Conservation (phyloP, 2,888 invertebrate genomes). For the Caenorhabditis sinica region DNA sequence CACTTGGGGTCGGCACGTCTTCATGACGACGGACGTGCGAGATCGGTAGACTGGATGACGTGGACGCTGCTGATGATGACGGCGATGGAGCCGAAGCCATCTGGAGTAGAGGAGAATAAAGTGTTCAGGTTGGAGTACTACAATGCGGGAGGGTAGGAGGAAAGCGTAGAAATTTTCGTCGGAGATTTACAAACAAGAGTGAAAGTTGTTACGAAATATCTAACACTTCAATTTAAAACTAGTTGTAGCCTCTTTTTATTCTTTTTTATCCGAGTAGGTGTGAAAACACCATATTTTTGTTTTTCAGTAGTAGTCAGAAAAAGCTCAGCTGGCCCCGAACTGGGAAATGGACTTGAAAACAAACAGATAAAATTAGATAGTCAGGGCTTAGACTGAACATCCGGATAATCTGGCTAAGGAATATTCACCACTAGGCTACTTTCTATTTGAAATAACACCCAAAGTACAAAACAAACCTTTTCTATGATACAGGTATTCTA, state of each 20-base stretch:
- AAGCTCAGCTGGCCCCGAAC: neutral
- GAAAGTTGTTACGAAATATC: constrained; percentile 27
- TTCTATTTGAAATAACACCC: neutral
- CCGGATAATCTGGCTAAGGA: too few relatives aligned
- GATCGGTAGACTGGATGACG: constrained; percentile 26
- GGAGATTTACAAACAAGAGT: neutral
- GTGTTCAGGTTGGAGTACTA: neutral
- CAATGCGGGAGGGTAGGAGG: constrained; percentile 5
- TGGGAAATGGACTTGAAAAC: too few relatives aligned
- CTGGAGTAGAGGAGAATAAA: constrained; percentile 1
- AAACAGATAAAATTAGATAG: neutral
- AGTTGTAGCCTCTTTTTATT: too few relatives aligned
- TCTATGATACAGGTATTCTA: constrained; percentile 25
- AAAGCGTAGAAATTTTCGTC: neutral
- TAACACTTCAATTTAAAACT: neutral
- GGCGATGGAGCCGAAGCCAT: constrained; percentile 52
- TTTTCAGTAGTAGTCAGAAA: neutral
- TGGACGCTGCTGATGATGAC: constrained; percentile 10
- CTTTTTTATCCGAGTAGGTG: neutral
- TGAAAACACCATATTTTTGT: neutral
- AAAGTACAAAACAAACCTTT: neutral
- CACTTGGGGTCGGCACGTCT: constrained; percentile 57
- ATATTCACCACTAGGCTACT: neutral
- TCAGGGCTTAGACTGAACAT: too few relatives aligned
- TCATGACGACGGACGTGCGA: constrained; percentile 59